Evolutionary conservation across 2,797 vertebrate genomes (phyloP).

Genomic region (Betta splendens): DNA sequence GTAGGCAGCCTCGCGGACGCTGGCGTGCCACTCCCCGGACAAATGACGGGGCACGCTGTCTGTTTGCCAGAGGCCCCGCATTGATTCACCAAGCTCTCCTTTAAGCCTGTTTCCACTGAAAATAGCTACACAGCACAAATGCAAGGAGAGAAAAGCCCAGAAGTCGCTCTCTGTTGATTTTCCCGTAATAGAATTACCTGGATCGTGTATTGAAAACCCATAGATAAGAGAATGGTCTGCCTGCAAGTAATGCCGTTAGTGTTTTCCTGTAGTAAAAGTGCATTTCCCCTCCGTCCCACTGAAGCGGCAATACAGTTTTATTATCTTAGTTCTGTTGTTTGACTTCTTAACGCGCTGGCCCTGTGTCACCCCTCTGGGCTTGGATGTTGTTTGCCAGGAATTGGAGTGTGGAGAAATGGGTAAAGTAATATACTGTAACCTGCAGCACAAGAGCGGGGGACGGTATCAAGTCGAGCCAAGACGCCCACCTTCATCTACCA

Average conservation of each 20-base stretch:
- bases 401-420: constrained; percentile 3
- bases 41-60: constrained; percentile 37
- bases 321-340: constrained; percentile 28
- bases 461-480: constrained; percentile 26
- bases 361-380: constrained; percentile 15
- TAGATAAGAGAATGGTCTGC: constrained; percentile 20
- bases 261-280: constrained; percentile 4
- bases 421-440: constrained; percentile 14
- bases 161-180: constrained; percentile 41
- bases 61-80: constrained; percentile 40
- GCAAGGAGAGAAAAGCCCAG: constrained; percentile 19
- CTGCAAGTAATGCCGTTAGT: constrained; percentile 26
- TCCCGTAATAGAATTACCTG: constrained; percentile 48
- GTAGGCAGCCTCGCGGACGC: constrained; percentile 51
- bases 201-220: constrained; percentile 26
- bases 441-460: constrained; percentile 21
- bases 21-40: constrained; percentile 32
- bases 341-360: constrained; percentile 29
- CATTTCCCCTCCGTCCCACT: constrained; percentile 2
- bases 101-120: constrained; percentile 37
- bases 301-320: constrained; percentile 22
- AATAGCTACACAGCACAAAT: constrained; percentile 54
- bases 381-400: constrained; percentile 9
- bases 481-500: constrained; percentile 21
- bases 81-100: constrained; percentile 55